Base-by-base conservation (phyloP, 2,797 vertebrate species). In the Otolemur crassicaudatus region DNA sequence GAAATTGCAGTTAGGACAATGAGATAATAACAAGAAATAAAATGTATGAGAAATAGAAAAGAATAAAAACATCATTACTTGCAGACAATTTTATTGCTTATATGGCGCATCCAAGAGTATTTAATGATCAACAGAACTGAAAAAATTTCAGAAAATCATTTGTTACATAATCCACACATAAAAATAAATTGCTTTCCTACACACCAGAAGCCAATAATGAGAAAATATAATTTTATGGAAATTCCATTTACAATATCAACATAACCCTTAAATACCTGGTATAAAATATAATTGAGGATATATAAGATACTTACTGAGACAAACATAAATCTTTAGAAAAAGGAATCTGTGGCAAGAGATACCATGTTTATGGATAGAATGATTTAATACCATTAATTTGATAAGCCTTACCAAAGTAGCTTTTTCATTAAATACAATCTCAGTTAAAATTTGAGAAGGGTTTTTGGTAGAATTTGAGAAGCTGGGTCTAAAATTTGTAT, bases 361-460 rank as follows among this genome's bases (percentile, higher is more conserved):
- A 83, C 40, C 23, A 61, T 58, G 43, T 76, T 95, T 60, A 76
- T 65, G 43, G 34, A 58, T 69, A 29, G 29, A 13, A 53, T 90
- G 49, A 77, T 79, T 80, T 58, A 40, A 43, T 61, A 67, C 53
- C 3, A 80, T 49, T 65, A 80, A 56, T 86, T 86, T 56, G 14
- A 12, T 63, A 81, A 37, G 19, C 60, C 73, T 67, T 86, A 73
- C 37, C 65, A 93, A 86, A 77, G 82, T 82, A 89, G 58, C 31
- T 20, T n/a, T 84, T 84, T 84, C 84, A 53, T 37, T 60, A 84
- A 86, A 85, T 80, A n/a, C 25, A 91, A 85, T 86, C 90, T 4
- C 87, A 77, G 61, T 61, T 92, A 90, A 94, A 92, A 94, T 85
- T 22, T 79, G 90, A 94, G 49, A 17, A 87, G 25, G 49, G 3